Conservation (phyloP, 2,888 invertebrate species). For the Ormyrus rosae region DNA sequence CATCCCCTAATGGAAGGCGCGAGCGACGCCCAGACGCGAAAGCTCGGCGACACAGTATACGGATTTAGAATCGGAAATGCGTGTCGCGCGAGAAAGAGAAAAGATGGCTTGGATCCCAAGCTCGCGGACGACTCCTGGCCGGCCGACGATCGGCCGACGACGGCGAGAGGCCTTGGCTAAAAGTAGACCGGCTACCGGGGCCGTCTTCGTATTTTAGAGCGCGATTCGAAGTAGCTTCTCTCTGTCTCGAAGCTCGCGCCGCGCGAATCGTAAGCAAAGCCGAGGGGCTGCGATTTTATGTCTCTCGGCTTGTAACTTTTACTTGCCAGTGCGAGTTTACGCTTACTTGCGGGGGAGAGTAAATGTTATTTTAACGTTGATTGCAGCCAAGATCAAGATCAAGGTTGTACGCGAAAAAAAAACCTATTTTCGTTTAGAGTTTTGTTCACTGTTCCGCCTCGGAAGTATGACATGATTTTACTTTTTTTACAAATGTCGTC, state of each 20-base stretch:
- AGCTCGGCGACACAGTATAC: slow-evolving; percentile 62
- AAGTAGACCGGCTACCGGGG: slow-evolving; percentile 67
- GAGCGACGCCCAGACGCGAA: slow-evolving; percentile 43
- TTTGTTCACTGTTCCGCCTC: no score
- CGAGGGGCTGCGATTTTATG: slow-evolving; percentile 22
- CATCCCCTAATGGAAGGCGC: neutral
- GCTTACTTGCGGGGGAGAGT: neutral
- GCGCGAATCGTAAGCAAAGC: neutral
- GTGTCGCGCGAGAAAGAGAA: slow-evolving; percentile 65
- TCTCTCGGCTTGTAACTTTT: neutral
- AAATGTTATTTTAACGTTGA: neutral
- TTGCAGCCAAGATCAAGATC: slow-evolving; percentile 40
- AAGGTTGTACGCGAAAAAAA: slow-evolving; percentile 6
- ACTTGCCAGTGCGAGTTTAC: neutral
- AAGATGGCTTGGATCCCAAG: slow-evolving; percentile 69
- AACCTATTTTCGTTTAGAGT: no score
- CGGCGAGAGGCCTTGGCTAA: slow-evolving; percentile 71
- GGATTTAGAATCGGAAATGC: slow-evolving; percentile 74
- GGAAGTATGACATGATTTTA: no score
- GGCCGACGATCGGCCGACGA: slow-evolving; percentile 53
- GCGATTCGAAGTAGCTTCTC: neutral
- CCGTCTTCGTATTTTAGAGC: slow-evolving; percentile 54
- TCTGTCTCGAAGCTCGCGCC: neutral
- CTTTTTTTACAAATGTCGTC: no score
- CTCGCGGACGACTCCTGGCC: slow-evolving; percentile 52